Base-by-base conservation (phyloP, 2,113 vertebrate genomes). In the Vireo altiloquus region DNA sequence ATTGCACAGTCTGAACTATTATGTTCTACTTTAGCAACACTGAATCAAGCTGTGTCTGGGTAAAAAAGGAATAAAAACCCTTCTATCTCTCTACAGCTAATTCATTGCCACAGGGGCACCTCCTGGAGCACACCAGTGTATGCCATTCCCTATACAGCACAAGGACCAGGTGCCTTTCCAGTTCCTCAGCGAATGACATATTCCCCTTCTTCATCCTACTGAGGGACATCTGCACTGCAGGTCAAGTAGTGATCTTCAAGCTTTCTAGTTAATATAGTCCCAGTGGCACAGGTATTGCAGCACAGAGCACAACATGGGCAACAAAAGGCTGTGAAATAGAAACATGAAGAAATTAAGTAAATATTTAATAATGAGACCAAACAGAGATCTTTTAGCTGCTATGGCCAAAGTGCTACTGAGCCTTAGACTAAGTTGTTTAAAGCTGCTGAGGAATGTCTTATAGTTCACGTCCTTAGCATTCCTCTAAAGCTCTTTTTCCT, bases 241-340 rank as follows among this genome's bases (percentile, higher is more conserved):
- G 15, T 11, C 0, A 0, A 10, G 16, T 3, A 17, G n/a, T 5
- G 53, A 14, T 27, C 40, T 53, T 64, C 61, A 60, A 40, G 17
- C 6, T n/a, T 79, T 7, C n/a, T 8, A 8, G 13, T 53, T 72
- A 63, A 22, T 47, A 8, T 4, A 52, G 52, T 13, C 31, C 53
- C 47, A 88, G 39, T 5, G 64, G 39, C 22, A 63, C 20, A 60
- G 40, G 8, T 15, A 21, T 1, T 33, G 50, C 24, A 57, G 28
- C 18, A 52, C 40, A 79, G 28, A 61, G 46, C 25, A 57, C 57
- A 61, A 7, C 10, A 39, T 14, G 10, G 25, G 16, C 19, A 77
- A 50, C 18, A 66, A 88, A 79, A 79, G 17, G 7, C 28, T 14
- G 10, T 22, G 17, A 69, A 85, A 72, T 10, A 60, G 37, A 93